Conservation (phyloP, 2,888 invertebrate species). For the Thera britannica region DNA sequence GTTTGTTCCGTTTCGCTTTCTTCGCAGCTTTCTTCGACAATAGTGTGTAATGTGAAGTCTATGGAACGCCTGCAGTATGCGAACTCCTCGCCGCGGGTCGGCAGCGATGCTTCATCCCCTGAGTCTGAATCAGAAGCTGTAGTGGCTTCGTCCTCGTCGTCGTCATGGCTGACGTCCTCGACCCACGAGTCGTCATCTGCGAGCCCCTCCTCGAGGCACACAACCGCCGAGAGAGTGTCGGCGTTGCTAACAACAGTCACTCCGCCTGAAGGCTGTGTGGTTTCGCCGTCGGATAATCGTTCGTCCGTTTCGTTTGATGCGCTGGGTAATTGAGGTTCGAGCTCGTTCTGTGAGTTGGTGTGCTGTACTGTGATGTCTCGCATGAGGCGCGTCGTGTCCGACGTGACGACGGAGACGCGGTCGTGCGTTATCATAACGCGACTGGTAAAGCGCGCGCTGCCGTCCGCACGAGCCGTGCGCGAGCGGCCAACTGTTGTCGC, state of each 20-base stretch:
- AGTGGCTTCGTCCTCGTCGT: slow-evolving; percentile 88
- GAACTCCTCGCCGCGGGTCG: slow-evolving; percentile 92
- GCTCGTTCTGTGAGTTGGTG: slow-evolving; percentile 86
- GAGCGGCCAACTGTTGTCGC: slow-evolving; percentile 80
- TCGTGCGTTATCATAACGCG: slow-evolving; percentile 96
- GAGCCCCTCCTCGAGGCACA: slow-evolving; percentile 92
- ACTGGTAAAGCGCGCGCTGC: slow-evolving; percentile 91
- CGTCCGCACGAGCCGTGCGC: slow-evolving; percentile 83
- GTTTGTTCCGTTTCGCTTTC: slow-evolving; percentile 93
- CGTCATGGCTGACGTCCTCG: slow-evolving; percentile 92
- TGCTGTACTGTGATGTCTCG: slow-evolving; percentile 87
- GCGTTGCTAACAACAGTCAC: slow-evolving; percentile 89
- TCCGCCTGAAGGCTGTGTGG: slow-evolving; percentile 81
- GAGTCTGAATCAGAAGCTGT: slow-evolving; percentile 88
- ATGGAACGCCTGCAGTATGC: slow-evolving; percentile 92
- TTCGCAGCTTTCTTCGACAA: slow-evolving; percentile 97
- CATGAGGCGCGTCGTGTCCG: slow-evolving; percentile 90
- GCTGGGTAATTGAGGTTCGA: slow-evolving; percentile 57
- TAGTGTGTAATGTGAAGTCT: slow-evolving; percentile 96
- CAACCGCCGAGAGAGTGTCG: slow-evolving; percentile 88
- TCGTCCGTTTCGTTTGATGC: slow-evolving; percentile 71
- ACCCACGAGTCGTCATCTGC: slow-evolving; percentile 97
- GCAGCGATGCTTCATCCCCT: slow-evolving; percentile 87
- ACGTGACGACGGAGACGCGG: slow-evolving; percentile 90
- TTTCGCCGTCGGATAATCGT: slow-evolving; percentile 76